Base-by-base conservation (phyloP, 2,113 vertebrate species). In the Pyxicephalus adspersus region DNA sequence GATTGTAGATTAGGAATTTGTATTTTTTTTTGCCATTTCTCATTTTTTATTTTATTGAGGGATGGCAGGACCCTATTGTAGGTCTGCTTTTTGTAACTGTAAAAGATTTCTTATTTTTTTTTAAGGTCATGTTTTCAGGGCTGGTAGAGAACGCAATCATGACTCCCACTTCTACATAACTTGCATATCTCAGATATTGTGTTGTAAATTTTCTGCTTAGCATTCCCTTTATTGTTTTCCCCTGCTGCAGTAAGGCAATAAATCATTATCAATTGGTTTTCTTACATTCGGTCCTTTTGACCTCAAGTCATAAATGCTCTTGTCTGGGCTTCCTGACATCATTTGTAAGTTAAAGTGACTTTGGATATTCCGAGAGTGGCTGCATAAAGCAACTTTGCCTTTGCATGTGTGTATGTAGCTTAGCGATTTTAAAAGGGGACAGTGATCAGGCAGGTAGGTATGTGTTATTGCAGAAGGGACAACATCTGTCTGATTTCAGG, bases 151-250 rank as follows among this genome's bases (percentile, higher is more conserved):
- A 19, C 22, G 52, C 50, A 54, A 13, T 73, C 28, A 31, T 3
- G 54, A 58, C 70, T 74, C 71, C 71, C 71, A 38, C 71, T 55
- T 29, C 19, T 57, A 60, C 55, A 58, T 58, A 74, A 60, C 71
- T 34, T 60, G 2, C 54, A 60, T 74, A 74, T 74, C 71, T 74
- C 28, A 20, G 54, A 74, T 38, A 23, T 60, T 74, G 20, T 38
- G 54, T 15, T 4, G 54, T 74, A 74, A 74, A 74, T 74, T 58
- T 57, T 20, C 57, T 38, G 22, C 17, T 22, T 57, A 29, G 17
- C 28, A 13, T 58, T 29, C n/a, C 22, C 34, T 74, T 73, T 73
- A 73, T 73, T 58, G 28, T 20, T 31, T 57, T 34, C 29, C 52
- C 31, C 18, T 60, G 28, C 58, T 23, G 23, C 34, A 26, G 23